These are phyloP conservation scores for Gavialis gangeticus DNA, from an alignment of 2,113 vertebrate species.

Conservation along the genomic window DNA sequence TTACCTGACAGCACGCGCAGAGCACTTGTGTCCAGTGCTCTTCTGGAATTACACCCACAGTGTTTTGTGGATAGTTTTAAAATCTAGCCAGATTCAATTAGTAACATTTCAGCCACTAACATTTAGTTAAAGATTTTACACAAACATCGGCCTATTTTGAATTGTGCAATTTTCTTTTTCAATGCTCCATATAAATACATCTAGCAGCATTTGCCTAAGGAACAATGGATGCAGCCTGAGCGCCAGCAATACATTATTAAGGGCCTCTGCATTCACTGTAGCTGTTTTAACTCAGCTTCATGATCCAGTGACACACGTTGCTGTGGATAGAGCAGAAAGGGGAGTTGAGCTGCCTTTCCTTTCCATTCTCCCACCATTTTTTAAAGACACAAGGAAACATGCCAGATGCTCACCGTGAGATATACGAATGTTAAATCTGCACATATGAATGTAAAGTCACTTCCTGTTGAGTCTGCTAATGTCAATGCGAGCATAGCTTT, in stretches of 20 bases:
- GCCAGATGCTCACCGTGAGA: too few relatives aligned
- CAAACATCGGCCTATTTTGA: background rate
- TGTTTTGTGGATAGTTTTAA: conserved; percentile 58
- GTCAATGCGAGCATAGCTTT: too few relatives aligned
- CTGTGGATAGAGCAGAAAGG: background rate
- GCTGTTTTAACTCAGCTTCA: background rate
- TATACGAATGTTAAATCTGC: too few relatives aligned
- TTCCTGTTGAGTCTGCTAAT: too few relatives aligned
- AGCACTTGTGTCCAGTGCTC: conserved; percentile 45
- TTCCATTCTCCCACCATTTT: background rate
- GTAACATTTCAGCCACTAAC: conserved; percentile 23
- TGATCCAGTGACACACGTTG: conserved; percentile 12
- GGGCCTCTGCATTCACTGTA: conserved; percentile 19
- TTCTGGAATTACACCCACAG: conserved; percentile 40
- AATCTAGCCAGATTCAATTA: conserved; percentile 43
- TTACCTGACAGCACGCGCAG: conserved; percentile 50
- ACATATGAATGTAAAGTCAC: too few relatives aligned
- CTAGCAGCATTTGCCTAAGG: conserved; percentile 31
- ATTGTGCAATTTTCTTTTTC: background rate
- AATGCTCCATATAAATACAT: conserved; percentile 62
- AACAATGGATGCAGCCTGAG: conserved; percentile 46
- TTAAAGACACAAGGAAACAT: background rate
- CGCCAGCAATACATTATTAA: conserved; percentile 43
- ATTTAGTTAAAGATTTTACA: background rate
- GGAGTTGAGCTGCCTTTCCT: background rate